Evolutionary conservation across 2,113 vertebrate genomes (phyloP).

Genomic region (Chloropsis cyanopogon): DNA sequence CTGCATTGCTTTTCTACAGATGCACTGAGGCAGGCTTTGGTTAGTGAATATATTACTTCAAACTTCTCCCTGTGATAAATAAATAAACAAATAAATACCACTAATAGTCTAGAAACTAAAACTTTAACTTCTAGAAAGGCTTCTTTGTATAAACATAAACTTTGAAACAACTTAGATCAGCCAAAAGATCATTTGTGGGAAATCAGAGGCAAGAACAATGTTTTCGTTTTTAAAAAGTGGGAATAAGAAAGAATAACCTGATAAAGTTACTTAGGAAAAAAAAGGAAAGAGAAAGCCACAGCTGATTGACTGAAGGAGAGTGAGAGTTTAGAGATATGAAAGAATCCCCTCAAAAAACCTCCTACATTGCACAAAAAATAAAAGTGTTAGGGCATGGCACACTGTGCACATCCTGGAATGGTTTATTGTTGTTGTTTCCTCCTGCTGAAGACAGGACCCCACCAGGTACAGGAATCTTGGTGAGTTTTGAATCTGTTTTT

Average conservation of each 20-base stretch:
- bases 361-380: neutral
- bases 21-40: neutral
- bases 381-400: neutral
- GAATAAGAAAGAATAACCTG: neutral
- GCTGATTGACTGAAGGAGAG: neutral
- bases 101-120: neutral
- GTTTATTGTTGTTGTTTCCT: neutral
- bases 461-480: neutral
- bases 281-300: neutral
- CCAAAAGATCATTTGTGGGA: neutral
- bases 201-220: neutral
- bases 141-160: neutral
- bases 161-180: neutral
- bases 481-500: slow-evolving; percentile 43
- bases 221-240: neutral
- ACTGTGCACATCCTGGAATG: neutral
- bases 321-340: neutral
- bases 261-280: neutral
- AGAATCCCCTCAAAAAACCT: rapidly evolving
- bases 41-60: neutral
- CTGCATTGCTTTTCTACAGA: neutral
- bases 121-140: neutral
- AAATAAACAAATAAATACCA: neutral
- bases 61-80: neutral
- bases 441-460: neutral